Base-by-base conservation (phyloP, 2,113 vertebrate genomes). In the Axis porcinus region DNA sequence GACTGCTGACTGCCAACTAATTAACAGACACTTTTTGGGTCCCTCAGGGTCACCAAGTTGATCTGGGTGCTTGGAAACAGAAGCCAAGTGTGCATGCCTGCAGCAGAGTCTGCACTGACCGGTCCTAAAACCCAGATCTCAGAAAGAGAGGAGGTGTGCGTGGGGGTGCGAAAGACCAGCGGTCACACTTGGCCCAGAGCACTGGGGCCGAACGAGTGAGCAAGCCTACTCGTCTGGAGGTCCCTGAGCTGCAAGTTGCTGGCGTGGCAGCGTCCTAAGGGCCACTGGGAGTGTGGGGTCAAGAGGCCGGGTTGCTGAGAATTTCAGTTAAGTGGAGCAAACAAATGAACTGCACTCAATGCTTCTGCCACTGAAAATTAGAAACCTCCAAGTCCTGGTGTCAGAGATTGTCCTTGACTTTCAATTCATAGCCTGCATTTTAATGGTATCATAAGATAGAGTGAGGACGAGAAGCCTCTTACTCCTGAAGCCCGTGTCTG, bases 1-100 rank as follows among this genome's bases (percentile, higher is more conserved):
- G 62, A 40, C 7, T 92, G 96, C 97, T 84, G 92, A 96, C 45
- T 91, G 62, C 92, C 97, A 95, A 43, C 83, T 92, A 67, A 97
- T 95, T 84, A 94, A 92, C 33, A 95, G 89, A 81, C n/a, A 28
- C 89, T 81, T 94, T 64, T 54, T 64, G 33, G 89, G 78, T 70
- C 95, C 86, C 67, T 96, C 64, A 52, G 40, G 62, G 62, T 96
- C 21, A 5, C 52, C 0, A 0, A 97, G 79, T 28, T 36, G 81
- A 94, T 50, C 27, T 55, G n/a, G 3, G 25, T 92, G 58, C 55
- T 96, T 97, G 90, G 92, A 87, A 88, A 97, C 9, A 82, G 40
- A 74, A 84, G 14, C 50, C 21, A 76, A 45, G 2, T 12, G 7
- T 23, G 5, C 33, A 2, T 27, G 27, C 21, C 82, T 54, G 33